phyloP scores from a whole-genome alignment of 2,113 vertebrate genomes.

The Porphyrio hochstetteri region DNA sequence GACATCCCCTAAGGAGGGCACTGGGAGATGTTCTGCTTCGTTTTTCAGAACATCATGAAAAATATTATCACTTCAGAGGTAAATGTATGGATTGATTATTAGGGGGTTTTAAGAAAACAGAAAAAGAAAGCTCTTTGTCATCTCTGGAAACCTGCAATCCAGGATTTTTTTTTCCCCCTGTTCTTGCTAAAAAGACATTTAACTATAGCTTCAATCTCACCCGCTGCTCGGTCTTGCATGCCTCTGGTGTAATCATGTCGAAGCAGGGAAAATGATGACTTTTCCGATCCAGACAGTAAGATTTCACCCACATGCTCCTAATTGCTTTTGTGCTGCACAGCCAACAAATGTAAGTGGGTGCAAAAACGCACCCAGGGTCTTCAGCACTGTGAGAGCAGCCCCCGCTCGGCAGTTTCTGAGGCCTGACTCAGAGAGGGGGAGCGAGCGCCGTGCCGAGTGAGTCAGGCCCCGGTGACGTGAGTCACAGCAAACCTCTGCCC shows the following conservation, averaged over 20 bases:
- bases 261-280: not conserved
- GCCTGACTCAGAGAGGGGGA: not conserved
- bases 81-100: not conserved
- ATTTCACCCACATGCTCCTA: not conserved
- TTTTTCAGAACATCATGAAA: not conserved
- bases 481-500: not conserved
- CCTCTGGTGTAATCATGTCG: not conserved
- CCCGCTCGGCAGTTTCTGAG: not conserved
- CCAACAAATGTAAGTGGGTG: rapidly evolving
- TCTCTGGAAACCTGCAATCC: not conserved
- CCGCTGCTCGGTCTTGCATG: not conserved
- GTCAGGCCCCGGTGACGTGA: not conserved
- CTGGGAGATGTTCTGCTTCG: not conserved
- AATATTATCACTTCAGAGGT: not conserved
- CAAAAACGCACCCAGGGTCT: not conserved
- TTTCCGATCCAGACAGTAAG: not conserved
- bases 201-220: not conserved
- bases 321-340: not conserved
- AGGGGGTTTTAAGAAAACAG: not conserved
- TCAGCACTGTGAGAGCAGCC: not conserved
- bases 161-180: not conserved
- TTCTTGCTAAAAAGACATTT: not conserved
- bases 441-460: not conserved
- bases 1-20: not conserved
- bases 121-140: not conserved